Evolutionary conservation across 1,140 invertebrate species (phyloP), one percentile per base, ranked within the genome.

Genomic region (Papilio aristodemus): DNA sequence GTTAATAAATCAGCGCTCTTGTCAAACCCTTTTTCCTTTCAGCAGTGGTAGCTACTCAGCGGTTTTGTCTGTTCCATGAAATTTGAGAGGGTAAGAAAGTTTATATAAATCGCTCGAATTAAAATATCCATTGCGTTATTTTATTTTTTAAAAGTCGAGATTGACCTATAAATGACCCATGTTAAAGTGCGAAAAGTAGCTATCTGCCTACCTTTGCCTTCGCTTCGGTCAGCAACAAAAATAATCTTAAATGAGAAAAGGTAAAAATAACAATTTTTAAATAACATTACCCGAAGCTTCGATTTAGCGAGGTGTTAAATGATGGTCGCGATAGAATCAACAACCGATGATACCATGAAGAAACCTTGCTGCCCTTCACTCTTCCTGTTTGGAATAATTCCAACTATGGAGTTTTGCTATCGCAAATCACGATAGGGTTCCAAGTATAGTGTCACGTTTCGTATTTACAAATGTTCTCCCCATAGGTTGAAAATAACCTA

Each of bases 11-110:
- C 46, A 50, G 10, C 8, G 17, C 8, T 17, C 0, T 25, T 54
- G 46, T 54, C 46, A 54, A 54, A 54, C 46, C 46, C 46, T 54
- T 54, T 54, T 54, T 10, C 46, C 17, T 54, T 25, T 54, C 3
- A 50, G 22, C 19, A 25, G 19, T 54, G 46, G 17, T 9, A 54
- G 6, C 41, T 7, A 25, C 19, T 22, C 46, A 25, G 14, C 17
- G 43, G 17, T 46, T 46, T 46, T 19, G 17, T 0, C 9, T 46
- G 41, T 19, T 46, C 43, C 4, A 7, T 46, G 17, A 9, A 46
- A 19, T 19, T 19, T 8, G 14, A 17, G 8, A 46, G 9, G 8
- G 17, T 10, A 22, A 1, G 17, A 17, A 46, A 46, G 17, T 19
- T 10, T 19, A 8, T 19, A 2, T 41, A 39, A 17, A 43, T 46